Base-by-base conservation (phyloP, 2,888 invertebrate genomes). In the Trachelus stipa region DNA sequence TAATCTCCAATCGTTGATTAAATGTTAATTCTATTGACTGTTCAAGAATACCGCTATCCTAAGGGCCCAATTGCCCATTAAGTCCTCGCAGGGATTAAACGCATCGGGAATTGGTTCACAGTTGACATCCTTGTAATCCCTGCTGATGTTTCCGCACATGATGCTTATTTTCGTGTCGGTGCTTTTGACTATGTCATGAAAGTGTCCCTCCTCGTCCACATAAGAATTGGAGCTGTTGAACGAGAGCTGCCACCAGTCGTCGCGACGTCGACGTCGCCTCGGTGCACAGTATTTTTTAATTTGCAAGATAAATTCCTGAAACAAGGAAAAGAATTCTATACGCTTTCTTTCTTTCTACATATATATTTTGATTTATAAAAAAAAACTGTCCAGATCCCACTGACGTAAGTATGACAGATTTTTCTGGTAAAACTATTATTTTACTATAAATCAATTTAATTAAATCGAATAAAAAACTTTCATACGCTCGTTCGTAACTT, bases 51-150 rank as follows among this genome's bases (percentile, higher is more conserved):
- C 77, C 77, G 94, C 94, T 83, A 93, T 89, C 81, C 94, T 88
- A 34, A 94, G 91, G 69, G 88, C 91, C 91, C 92, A 92, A 87
- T 93, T 93, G 73, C 94, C 94, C 93, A 95, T 94, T 40, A 95
- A 92, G 85, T 95, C 94, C 86, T 95, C 94, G 88, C 94, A 95
- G 2, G 94, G 94, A 87, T 94, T 94, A 89, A 94, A 93, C 1
- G 94, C 93, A 86, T 94, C 94, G 1, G 94, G 94, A n/a, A 88
- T 90, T 0, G 94, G 94, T 71, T 88, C 87, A 83, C 94, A 94
- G 35, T 88, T 87, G 12, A 92, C 92, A 88, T 92, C 86, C 40
- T 88, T 79, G 76, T 84, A 84, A 31, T 80, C 81, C 30, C 84
- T 82, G 1, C 9, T 15, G n/a, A 69, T 30, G 30, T 33, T 12